These are phyloP conservation scores for Melipona bicolor DNA, from an alignment of 2,888 invertebrate genomes.

Conservation along the genomic window DNA sequence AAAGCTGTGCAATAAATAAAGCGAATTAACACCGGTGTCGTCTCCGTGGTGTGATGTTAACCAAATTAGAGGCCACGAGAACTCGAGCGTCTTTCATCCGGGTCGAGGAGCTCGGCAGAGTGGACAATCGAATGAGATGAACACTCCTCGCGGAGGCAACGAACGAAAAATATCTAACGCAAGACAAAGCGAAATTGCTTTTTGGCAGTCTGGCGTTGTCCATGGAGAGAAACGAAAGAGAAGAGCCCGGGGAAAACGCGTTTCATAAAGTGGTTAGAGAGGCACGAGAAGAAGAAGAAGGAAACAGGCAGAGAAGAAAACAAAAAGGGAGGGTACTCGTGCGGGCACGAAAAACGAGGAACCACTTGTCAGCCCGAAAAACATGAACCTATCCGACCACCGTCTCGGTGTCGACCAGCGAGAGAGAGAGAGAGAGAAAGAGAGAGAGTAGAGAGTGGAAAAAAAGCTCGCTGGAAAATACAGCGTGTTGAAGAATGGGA, in stretches of 20 bases:
- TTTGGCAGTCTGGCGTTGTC: background rate
- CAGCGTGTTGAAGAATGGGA: conserved; percentile 2
- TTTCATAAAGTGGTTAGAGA: background rate
- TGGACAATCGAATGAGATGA: background rate
- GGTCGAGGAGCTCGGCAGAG: too few relatives aligned
- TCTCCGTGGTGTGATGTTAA: background rate
- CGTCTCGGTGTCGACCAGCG: background rate
- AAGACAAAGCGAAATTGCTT: background rate
- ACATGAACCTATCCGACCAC: conserved; percentile 3
- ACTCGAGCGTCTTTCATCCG: background rate
- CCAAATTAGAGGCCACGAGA: background rate
- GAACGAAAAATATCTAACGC: background rate
- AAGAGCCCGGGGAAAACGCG: background rate
- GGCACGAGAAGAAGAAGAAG: background rate
- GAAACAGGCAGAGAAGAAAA: background rate
- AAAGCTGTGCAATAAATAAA: background rate
- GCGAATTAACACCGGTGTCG: background rate
- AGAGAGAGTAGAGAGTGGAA: background rate
- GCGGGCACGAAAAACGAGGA: background rate
- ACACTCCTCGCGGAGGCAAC: too few relatives aligned
- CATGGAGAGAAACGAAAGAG: background rate
- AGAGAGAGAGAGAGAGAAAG: too few relatives aligned
- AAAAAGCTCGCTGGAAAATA: conserved; percentile 7
- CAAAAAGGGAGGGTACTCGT: conserved; percentile 1
- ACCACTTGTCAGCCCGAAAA: conserved; percentile 5